A percentile compares a stretch with the other conserved stretches of the same genome.
phyloP scores from a whole-genome alignment of 2,888 invertebrate species.

The Catonia carolina region DNA sequence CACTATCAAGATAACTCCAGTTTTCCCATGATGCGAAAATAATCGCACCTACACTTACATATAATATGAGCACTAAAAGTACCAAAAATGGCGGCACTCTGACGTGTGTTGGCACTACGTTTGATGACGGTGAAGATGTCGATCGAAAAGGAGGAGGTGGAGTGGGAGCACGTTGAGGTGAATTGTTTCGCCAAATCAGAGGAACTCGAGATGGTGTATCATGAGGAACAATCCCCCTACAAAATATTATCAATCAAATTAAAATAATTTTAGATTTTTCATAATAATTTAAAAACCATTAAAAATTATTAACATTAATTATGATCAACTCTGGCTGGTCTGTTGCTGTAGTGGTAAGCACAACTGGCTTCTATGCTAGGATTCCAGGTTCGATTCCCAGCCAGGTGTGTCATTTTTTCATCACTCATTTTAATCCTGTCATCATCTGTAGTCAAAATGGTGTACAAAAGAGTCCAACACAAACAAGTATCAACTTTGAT shows the following conservation, averaged over 20 bases:
- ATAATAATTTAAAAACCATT: not conserved
- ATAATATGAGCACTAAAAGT: slow-evolving; percentile 60
- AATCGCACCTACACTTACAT: slow-evolving; percentile 68
- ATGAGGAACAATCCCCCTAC: slow-evolving; percentile 48
- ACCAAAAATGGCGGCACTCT: slow-evolving; percentile 58
- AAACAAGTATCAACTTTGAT: no score
- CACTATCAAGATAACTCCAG: slow-evolving; percentile 71
- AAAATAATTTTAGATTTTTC: not conserved
- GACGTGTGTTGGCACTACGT: slow-evolving; percentile 25
- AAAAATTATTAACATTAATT: no score
- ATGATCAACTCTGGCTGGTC: no score
- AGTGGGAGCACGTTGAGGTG: slow-evolving; percentile 22
- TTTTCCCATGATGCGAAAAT: slow-evolving; percentile 74
- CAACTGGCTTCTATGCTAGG: no score
- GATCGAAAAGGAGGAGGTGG: slow-evolving; percentile 24
- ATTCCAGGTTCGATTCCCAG: no score
- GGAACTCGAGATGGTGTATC: slow-evolving; percentile 73
- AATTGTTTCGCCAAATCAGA: slow-evolving; percentile 52
- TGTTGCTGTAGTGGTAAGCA: no score
- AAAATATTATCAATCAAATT: slow-evolving; percentile 15
- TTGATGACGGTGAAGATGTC: slow-evolving; percentile 24
- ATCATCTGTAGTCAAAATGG: no score
- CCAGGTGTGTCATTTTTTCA: no score
- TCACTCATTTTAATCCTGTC: no score
- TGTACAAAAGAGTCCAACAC: no score